Conservation (phyloP, 2,797 vertebrate genomes). For the Varecia variegata region DNA sequence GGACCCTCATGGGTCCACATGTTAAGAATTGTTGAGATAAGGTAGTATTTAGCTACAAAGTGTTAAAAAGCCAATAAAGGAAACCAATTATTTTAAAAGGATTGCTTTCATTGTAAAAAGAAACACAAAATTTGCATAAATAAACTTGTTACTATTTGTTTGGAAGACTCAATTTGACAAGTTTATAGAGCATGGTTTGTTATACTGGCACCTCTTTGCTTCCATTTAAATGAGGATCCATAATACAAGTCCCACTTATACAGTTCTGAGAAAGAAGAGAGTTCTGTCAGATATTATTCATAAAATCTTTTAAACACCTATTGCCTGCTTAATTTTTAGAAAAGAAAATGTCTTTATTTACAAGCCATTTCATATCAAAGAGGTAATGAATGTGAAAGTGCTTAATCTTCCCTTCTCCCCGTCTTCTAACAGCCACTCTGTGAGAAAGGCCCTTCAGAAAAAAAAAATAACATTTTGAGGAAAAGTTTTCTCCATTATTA, state of each 20-base stretch:
- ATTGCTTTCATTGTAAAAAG: neutral
- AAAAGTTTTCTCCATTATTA: slow-evolving; percentile 3
- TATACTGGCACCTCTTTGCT: neutral
- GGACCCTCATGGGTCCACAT: fast-evolving
- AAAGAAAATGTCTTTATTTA: neutral
- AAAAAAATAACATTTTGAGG: neutral
- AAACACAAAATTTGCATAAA: neutral
- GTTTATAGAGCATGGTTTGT: neutral
- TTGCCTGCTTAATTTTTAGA: neutral
- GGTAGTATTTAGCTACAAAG: neutral
- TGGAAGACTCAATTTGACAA: neutral
- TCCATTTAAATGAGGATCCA: neutral
- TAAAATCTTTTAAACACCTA: neutral
- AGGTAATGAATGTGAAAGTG: neutral
- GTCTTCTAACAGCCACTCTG: neutral
- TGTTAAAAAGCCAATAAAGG: neutral
- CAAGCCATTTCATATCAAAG: neutral
- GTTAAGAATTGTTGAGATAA: neutral
- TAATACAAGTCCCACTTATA: neutral
- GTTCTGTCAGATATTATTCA: neutral
- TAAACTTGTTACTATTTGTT: neutral
- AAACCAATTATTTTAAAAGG: neutral
- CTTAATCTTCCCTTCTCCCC: neutral
- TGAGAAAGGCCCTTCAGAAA: neutral
- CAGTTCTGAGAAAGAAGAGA: neutral